A percentile compares a stretch with the other conserved stretches of the same genome.
Conservation (phyloP, 2,888 invertebrate genomes). For the Heliconius ethilla region DNA sequence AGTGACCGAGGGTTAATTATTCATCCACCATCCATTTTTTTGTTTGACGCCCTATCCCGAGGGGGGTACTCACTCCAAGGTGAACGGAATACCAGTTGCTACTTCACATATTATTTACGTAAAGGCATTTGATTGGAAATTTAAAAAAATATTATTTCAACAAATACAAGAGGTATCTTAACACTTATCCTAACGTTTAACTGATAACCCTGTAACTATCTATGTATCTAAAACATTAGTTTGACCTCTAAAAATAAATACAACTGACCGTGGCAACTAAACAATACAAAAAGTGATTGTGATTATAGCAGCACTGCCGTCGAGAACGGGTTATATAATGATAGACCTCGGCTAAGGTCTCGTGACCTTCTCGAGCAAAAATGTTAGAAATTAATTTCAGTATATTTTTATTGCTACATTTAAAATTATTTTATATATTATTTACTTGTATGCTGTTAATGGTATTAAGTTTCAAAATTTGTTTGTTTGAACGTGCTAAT, state of each 20-base stretch:
- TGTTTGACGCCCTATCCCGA: not conserved
- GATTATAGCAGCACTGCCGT: constrained; percentile 22
- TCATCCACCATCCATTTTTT: not conserved
- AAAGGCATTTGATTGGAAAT: too few species aligned
- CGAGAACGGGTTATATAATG: constrained; percentile 36
- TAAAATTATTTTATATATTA: not conserved
- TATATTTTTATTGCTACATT: not conserved
- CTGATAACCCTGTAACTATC: constrained; percentile 7
- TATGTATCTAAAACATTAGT: constrained; percentile 11
- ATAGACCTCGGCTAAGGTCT: constrained; percentile 14
- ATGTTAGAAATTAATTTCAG: constrained; percentile 16
- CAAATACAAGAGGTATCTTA: not conserved
- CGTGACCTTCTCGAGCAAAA: constrained; percentile 19
- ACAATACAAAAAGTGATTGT: constrained; percentile 35
- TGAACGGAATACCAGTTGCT: too few species aligned
- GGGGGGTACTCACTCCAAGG: not conserved
- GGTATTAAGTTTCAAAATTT: not conserved
- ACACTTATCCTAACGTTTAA: not conserved
- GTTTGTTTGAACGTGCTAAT: not conserved
- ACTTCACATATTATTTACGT: too few species aligned
- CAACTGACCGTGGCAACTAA: constrained; percentile 34
- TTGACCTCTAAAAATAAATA: constrained; percentile 19
- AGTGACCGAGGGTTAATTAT: too few species aligned
- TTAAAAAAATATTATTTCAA: not conserved
- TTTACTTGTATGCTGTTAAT: not conserved